Evolutionary conservation across 2,888 invertebrate species (phyloP).

Genomic region (Altica lythri): DNA sequence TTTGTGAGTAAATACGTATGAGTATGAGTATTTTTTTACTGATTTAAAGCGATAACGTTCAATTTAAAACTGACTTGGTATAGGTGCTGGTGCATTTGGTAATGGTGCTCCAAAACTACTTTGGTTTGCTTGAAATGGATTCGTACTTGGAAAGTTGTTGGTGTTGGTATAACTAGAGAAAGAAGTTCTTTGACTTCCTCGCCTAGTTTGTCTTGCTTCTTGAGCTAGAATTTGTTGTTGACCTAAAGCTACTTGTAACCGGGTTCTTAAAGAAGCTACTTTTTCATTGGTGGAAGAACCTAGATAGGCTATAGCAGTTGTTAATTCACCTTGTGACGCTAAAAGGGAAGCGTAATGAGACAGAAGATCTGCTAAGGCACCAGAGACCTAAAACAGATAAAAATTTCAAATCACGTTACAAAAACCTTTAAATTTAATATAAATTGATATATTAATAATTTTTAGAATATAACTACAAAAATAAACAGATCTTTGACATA

Average conservation of each 20-base stretch:
- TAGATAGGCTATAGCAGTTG: conserved; percentile 76
- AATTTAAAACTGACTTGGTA: conserved; percentile 22
- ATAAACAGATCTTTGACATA: neutral
- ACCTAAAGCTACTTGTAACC: conserved; percentile 69
- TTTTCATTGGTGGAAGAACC: conserved; percentile 64
- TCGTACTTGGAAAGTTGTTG: conserved; percentile 28
- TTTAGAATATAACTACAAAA: neutral
- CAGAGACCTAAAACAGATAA: conserved; percentile 59
- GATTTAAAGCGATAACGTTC: no score
- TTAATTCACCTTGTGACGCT: conserved; percentile 83
- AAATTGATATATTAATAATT: neutral
- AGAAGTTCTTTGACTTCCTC: conserved; percentile 43
- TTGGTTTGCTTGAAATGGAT: conserved; percentile 19
- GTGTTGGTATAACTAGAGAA: conserved; percentile 36
- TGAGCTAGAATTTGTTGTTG: conserved; percentile 54
- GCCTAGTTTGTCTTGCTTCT: conserved; percentile 41
- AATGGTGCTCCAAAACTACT: conserved; percentile 16
- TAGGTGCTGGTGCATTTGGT: conserved; percentile 39
- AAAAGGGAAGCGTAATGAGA: conserved; percentile 81
- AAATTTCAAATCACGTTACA: no score
- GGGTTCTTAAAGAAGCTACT: conserved; percentile 63
- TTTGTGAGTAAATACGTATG: no score
- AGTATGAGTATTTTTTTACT: no score
- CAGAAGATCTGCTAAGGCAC: conserved; percentile 73
- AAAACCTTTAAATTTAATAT: neutral